Evolutionary conservation across 2,797 vertebrate genomes (phyloP), one percentile per base, ranked within the genome.

Genomic region (Leptodactylus fallax): DNA sequence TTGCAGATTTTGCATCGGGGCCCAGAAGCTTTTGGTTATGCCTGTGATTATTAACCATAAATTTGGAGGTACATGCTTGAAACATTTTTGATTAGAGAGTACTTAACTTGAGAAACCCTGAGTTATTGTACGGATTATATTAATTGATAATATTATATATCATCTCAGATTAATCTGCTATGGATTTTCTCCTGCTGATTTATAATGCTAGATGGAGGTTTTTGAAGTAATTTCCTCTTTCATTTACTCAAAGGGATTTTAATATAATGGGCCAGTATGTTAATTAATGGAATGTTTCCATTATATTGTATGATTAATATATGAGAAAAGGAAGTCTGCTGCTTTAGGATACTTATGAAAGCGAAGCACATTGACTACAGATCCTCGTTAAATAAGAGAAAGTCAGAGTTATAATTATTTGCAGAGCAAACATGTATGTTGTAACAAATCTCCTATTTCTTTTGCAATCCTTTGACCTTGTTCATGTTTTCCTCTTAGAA

Each of bases 191-290:
- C 61, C 65, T 85, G 49, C 60, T 86, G 84, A 79, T 79, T 86
- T 86, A 79, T 79, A 86, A 86, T 86, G 49, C 61, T 69, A 25
- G 63, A 69, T 80, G 76, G 61, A 86, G 71, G 51, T 79, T 80
- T 86, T 86, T 67, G 49, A 67, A 80, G 77, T 55, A 71, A 86
- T 86, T 86, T 86, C 85, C 85, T 86, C 61, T 86, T 86, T 47
- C 85, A 86, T 86, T 69, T 86, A 79, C 85, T 86, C 61, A 23
- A 69, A 79, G 79, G 78, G 61, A 45, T 79, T 86, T 71, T 56
- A 56, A 79, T 80, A 58, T 67, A 79, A 80, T 65, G 13, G 51
- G 45, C 77, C 10, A 79, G 63, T 65, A 69, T 80, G 77, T 86
- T 79, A 86, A 79, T 86, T 58, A 80, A 86, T 86, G 85, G 76